Evolutionary conservation across 2,113 vertebrate species (phyloP).

Genomic region (Pedetes capensis): DNA sequence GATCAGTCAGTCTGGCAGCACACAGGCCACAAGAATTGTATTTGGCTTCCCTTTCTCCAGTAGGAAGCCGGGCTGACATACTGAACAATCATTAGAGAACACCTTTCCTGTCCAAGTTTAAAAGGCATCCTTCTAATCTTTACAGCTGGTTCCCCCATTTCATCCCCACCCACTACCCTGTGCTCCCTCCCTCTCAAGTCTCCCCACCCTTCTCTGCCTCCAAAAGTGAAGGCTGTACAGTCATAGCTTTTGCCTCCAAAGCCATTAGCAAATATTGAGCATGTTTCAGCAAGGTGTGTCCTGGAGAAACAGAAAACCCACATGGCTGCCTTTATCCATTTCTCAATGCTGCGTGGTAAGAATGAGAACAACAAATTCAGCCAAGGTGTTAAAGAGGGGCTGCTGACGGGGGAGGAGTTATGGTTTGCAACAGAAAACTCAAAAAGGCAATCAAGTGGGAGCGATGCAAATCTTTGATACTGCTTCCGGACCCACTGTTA

Average conservation of each 20-base stretch:
- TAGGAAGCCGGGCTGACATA: slow-evolving; percentile 4
- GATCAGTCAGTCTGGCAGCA: neutral
- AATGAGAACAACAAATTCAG: slow-evolving; percentile 48
- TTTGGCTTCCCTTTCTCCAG: neutral
- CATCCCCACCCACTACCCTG: neutral
- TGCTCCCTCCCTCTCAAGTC: neutral
- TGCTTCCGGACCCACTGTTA: slow-evolving; percentile 41
- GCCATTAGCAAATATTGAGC: slow-evolving; percentile 51
- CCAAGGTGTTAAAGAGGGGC: slow-evolving; percentile 7
- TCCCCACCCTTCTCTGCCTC: slow-evolving; percentile 9
- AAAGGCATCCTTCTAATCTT: slow-evolving; percentile 10
- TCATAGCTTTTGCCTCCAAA: slow-evolving; percentile 42
- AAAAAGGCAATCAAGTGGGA: neutral
- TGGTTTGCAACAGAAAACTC: slow-evolving; percentile 17
- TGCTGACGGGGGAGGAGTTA: neutral
- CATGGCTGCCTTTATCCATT: slow-evolving; percentile 45
- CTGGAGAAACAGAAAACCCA: slow-evolving; percentile 28
- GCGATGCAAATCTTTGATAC: slow-evolving; percentile 34
- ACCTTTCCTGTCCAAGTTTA: slow-evolving; percentile 7
- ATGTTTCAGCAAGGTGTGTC: slow-evolving; percentile 46
- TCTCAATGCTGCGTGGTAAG: slow-evolving; percentile 52
- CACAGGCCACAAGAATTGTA: neutral
- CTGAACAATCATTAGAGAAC: slow-evolving; percentile 18
- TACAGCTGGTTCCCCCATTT: neutral
- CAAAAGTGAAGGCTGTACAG: neutral